These are phyloP conservation scores for Gouania willdenowi DNA, from an alignment of 2,797 vertebrate species.

Conservation along the genomic window DNA sequence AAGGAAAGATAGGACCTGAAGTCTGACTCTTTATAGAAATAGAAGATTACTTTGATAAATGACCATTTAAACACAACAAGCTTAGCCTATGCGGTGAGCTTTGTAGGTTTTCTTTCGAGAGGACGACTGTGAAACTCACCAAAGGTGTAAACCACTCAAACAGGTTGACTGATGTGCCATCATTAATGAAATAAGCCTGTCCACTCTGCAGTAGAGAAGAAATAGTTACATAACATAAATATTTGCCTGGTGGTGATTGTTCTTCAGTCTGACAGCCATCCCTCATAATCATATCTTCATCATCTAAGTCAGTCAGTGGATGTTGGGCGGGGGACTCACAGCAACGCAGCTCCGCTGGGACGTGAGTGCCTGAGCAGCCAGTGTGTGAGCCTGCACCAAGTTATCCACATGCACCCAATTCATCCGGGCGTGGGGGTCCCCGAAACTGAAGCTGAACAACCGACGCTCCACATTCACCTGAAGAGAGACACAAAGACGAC, in stretches of 20 bases:
- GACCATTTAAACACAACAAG: too few relatives aligned
- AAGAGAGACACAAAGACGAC: background rate
- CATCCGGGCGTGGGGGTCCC: slow-evolving; percentile 78
- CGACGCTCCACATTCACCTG: slow-evolving; percentile 85
- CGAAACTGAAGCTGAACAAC: slow-evolving; percentile 85
- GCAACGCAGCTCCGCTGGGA: slow-evolving; percentile 75
- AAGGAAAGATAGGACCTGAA: too few relatives aligned
- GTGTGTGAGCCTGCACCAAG: slow-evolving; percentile 84
- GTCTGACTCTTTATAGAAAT: too few relatives aligned
- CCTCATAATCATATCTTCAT: too few relatives aligned
- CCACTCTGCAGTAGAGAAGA: slow-evolving; percentile 82
- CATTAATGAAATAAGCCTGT: slow-evolving; percentile 91
- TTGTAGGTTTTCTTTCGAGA: background rate
- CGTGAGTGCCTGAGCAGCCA: slow-evolving; percentile 84
- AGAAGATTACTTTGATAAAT: too few relatives aligned
- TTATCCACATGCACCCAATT: slow-evolving; percentile 95
- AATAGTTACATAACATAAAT: too few relatives aligned
- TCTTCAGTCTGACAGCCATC: too few relatives aligned
- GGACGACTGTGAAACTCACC: slow-evolving; percentile 66
- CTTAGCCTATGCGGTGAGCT: too few relatives aligned
- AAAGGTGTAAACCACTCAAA: slow-evolving; percentile 89
- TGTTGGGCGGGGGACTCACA: slow-evolving; percentile 70
- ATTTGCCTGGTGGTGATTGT: too few relatives aligned
- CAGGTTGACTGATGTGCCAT: slow-evolving; percentile 86
- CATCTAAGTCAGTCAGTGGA: too few relatives aligned